These are phyloP conservation scores for Epinephelus malabaricus DNA, from an alignment of 2,797 vertebrate species.

Conservation along the genomic window DNA sequence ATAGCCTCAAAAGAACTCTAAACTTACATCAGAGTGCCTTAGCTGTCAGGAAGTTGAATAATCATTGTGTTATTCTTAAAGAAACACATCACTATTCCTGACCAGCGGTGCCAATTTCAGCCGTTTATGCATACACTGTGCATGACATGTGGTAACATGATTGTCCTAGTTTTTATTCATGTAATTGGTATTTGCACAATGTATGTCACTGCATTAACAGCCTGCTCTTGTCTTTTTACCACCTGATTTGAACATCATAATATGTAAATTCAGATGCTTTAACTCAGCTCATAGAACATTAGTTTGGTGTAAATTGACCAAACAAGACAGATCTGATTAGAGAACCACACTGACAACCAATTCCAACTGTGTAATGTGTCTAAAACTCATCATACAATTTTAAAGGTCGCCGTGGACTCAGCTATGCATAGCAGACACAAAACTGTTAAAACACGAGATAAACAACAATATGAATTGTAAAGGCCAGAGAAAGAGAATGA, in stretches of 20 bases:
- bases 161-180: not conserved
- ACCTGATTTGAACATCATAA: not conserved
- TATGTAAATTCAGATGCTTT: constrained; percentile 6
- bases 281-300: not conserved
- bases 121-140: not conserved
- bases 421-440: constrained; percentile 36
- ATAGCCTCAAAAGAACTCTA: not conserved
- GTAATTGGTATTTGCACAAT: not conserved
- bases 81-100: not conserved
- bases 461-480: constrained; percentile 76
- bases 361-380: not conserved
- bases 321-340: constrained; percentile 33
- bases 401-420: constrained; percentile 19
- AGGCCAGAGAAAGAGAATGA: constrained; percentile 52
- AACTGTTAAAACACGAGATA: constrained; percentile 62
- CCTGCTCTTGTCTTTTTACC: not conserved
- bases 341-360: not conserved
- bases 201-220: not conserved
- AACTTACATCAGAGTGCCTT: not conserved
- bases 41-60: not conserved
- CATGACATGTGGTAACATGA: not conserved
- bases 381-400: constrained; percentile 33
- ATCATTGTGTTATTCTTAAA: constrained; percentile 1
- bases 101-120: not conserved
- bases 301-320: constrained; percentile 13